These are phyloP conservation scores for Nomada lathburiana DNA, from an alignment of 2,888 invertebrate species.

Conservation along the genomic window DNA sequence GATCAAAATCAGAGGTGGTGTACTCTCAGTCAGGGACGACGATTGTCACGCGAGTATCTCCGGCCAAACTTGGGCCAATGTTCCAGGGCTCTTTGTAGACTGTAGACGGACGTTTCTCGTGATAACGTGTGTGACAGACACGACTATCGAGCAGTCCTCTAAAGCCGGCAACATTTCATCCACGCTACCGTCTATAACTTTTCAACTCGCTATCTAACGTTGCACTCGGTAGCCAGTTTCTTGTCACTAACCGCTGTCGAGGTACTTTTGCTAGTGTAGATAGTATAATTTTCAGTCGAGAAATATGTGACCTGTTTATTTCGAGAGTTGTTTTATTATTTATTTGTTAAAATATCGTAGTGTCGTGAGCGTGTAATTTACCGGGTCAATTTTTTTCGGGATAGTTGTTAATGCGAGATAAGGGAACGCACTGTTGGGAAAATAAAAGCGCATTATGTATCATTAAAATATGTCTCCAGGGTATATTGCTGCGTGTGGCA, in stretches of 20 bases:
- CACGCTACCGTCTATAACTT: not conserved
- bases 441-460: not conserved
- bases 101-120: conserved; percentile 31
- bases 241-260: not conserved
- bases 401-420: no score
- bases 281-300: not conserved
- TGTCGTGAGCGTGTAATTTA: no score
- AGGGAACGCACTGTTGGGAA: not conserved
- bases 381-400: no score
- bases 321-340: not conserved
- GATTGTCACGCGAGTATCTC: conserved; percentile 59
- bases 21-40: conserved; percentile 59
- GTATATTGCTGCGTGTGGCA: not conserved
- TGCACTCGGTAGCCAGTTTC: not conserved
- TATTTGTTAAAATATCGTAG: no score
- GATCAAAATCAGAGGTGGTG: conserved; percentile 55
- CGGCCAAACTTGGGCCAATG: conserved; percentile 38
- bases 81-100: conserved; percentile 29
- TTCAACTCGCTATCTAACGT: not conserved
- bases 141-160: conserved; percentile 19
- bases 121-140: conserved; percentile 40
- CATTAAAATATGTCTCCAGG: not conserved
- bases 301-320: not conserved
- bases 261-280: not conserved
- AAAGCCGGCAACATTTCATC: conserved; percentile 18